phyloP scores from a whole-genome alignment of 2,888 invertebrate genomes.

The Ormyrus labotus region DNA sequence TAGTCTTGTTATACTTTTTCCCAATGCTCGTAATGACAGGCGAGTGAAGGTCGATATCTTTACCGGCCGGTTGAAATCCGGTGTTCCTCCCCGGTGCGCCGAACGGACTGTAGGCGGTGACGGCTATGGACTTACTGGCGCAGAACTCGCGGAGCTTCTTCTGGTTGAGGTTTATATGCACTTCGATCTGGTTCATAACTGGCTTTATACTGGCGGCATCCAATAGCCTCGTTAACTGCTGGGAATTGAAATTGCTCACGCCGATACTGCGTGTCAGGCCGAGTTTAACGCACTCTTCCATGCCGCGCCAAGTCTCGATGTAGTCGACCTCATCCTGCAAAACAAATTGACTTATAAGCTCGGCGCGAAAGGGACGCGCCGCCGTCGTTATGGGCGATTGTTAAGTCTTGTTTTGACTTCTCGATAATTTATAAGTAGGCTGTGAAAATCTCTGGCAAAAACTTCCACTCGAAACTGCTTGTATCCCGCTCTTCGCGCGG shows the following conservation, averaged over 20 bases:
- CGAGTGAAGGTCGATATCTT: conserved; percentile 76
- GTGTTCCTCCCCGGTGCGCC: conserved; percentile 78
- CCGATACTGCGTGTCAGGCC: conserved; percentile 85
- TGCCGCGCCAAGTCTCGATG: conserved; percentile 83
- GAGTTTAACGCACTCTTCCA: conserved; percentile 82
- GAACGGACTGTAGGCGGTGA: conserved; percentile 86
- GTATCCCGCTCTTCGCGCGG: too few species aligned
- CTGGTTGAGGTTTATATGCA: conserved; percentile 84
- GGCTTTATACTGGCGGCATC: conserved; percentile 79
- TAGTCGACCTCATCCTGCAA: conserved; percentile 77
- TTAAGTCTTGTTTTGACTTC: too few species aligned
- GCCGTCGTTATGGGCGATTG: too few species aligned
- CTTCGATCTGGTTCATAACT: conserved; percentile 80
- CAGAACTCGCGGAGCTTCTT: conserved; percentile 83
- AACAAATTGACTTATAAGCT: too few species aligned
- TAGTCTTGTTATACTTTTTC: conserved; percentile 80
- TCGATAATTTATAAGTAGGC: too few species aligned
- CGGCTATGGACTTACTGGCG: conserved; percentile 79
- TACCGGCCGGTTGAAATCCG: conserved; percentile 64
- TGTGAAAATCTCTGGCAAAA: too few species aligned
- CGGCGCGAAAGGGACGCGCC: too few species aligned
- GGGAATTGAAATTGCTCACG: conserved; percentile 86
- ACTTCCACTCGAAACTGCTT: too few species aligned
- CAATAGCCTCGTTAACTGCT: conserved; percentile 82
- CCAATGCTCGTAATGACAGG: conserved; percentile 78